Conservation (phyloP, 2,113 vertebrate genomes). For the Syngnathoides biaculeatus region DNA sequence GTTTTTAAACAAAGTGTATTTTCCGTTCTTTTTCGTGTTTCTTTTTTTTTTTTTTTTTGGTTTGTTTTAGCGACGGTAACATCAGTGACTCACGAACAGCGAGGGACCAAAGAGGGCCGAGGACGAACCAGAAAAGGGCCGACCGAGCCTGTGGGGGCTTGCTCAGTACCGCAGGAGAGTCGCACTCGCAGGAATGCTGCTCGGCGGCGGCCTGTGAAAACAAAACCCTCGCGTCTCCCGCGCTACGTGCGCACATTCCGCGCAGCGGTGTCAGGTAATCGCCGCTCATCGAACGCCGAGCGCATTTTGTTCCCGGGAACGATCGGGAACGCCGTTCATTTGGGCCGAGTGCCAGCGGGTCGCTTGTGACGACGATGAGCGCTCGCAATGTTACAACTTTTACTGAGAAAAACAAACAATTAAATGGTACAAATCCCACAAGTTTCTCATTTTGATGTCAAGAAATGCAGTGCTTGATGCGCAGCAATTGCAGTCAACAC, state of each 20-base stretch:
- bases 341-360: too few relatives aligned
- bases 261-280: background rate
- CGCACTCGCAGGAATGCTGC: conserved; percentile 40
- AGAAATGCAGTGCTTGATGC: background rate
- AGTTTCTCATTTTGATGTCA: background rate
- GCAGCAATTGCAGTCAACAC: background rate
- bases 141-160: conserved; percentile 45
- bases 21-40: too few relatives aligned
- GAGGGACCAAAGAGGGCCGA: background rate
- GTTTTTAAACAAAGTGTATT: too few relatives aligned
- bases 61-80: background rate
- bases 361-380: too few relatives aligned
- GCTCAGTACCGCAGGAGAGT: conserved; percentile 17
- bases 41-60: background rate
- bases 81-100: background rate
- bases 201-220: background rate
- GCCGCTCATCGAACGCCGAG: background rate
- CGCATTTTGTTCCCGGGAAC: background rate
- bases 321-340: background rate
- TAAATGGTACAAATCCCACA: background rate
- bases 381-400: background rate
- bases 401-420: too few relatives aligned
- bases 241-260: background rate
- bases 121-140: too few relatives aligned
- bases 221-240: background rate